Evolutionary conservation across 2,888 invertebrate genomes (phyloP).

Genomic region (Anarsia innoxiella): DNA sequence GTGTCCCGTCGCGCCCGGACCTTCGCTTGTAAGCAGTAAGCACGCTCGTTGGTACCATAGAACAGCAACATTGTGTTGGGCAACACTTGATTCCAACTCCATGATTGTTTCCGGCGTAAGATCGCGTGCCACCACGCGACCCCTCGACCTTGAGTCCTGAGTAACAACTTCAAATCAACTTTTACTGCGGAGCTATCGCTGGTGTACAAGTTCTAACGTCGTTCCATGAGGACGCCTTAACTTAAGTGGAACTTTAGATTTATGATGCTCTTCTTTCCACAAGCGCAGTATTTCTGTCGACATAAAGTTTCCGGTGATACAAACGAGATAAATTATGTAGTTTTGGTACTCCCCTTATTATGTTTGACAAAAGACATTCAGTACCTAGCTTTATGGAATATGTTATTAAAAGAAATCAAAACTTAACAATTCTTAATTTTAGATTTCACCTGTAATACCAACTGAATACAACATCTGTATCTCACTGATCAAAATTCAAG

Average conservation of each 20-base stretch:
- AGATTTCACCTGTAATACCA: too few species aligned
- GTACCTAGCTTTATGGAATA: too few species aligned
- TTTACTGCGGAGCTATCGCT: conserved; percentile 13
- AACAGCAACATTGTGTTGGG: conserved; percentile 10
- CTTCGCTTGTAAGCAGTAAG: conserved; percentile 1
- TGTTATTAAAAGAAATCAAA: too few species aligned
- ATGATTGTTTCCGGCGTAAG: conserved; percentile 17
- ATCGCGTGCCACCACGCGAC: conserved; percentile 20
- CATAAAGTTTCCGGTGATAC: conserved; percentile 4
- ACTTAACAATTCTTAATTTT: too few species aligned
- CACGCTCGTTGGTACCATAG: conserved; percentile 1
- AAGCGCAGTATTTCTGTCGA: conserved; percentile 7
- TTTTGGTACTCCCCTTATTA: neutral
- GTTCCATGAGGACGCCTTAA: conserved; percentile 8
- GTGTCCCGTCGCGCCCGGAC: neutral
- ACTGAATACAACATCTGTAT: too few species aligned
- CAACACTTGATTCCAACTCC: conserved; percentile 10
- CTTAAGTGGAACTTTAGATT: conserved; percentile 11
- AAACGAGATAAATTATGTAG: conserved; percentile 3
- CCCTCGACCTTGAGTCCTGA: conserved; percentile 17
- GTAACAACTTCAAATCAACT: conserved; percentile 16
- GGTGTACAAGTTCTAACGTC: conserved; percentile 12
- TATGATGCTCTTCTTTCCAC: conserved; percentile 5
- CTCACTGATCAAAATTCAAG: conserved; percentile 14
- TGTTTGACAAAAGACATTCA: too few species aligned